Conservation (phyloP, 2,113 vertebrate genomes). For the Galeopterus variegatus region DNA sequence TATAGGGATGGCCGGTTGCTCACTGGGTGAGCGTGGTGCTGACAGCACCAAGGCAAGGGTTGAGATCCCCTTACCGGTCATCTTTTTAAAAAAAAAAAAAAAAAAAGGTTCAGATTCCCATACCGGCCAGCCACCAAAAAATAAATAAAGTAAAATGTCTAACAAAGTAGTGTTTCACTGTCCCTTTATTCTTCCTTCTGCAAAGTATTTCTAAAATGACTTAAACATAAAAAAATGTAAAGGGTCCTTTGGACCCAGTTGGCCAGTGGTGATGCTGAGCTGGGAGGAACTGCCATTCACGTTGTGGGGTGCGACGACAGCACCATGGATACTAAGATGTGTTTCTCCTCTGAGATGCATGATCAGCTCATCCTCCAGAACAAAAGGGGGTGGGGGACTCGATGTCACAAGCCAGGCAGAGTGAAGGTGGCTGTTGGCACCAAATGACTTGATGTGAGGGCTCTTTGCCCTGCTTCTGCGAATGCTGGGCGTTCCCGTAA, state of each 20-base stretch:
- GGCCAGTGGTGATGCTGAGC: background rate
- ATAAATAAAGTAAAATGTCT: background rate
- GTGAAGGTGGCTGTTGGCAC: background rate
- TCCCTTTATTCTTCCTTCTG: background rate
- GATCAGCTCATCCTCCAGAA: too few species aligned
- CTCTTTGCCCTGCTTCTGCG: background rate
- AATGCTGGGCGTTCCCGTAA: background rate
- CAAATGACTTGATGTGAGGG: accelerated
- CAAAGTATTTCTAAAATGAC: background rate
- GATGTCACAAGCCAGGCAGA: background rate
- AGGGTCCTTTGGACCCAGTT: too few species aligned
- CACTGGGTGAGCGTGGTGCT: too few species aligned
- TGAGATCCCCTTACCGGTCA: too few species aligned
- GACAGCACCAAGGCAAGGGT: too few species aligned
- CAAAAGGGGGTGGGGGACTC: background rate
- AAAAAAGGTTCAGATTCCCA: too few species aligned
- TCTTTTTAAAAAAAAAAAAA: too few species aligned
- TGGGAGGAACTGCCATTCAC: accelerated
- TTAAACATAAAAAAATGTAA: background rate
- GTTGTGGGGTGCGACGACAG: background rate
- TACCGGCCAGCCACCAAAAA: too few species aligned
- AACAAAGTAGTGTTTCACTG: background rate
- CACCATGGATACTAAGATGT: too few species aligned
- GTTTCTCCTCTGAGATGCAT: background rate
- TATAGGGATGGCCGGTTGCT: too few species aligned